phyloP scores from a whole-genome alignment of 2,888 invertebrate species.

The Drosophila paucipuncta region DNA sequence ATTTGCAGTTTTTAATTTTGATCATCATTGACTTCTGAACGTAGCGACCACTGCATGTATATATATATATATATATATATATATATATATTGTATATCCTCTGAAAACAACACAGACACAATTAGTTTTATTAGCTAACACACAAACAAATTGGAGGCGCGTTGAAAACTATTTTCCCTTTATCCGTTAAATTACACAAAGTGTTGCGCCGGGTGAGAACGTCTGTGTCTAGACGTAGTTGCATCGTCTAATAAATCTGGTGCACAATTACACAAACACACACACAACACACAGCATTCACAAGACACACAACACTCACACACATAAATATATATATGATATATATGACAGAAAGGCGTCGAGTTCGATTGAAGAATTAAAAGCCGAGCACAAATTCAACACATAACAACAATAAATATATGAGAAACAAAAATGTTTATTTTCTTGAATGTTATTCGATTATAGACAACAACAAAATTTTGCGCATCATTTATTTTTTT shows the following conservation, averaged over 20 bases:
- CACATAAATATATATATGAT: neutral
- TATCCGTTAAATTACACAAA: constrained; percentile 16
- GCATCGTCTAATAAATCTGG: constrained; percentile 18
- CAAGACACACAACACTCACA: neutral
- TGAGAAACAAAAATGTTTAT: neutral
- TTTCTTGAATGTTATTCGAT: constrained; percentile 7
- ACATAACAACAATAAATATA: neutral
- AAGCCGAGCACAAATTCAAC: constrained; percentile 29
- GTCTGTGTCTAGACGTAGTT: constrained; percentile 4
- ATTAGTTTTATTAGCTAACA: constrained; percentile 39
- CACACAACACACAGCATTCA: neutral
- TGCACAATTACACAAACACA: constrained; percentile 17
- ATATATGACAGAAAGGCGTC: constrained; percentile 4
- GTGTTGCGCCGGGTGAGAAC: constrained; percentile 1
- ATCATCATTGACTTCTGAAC: neutral
- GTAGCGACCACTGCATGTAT: neutral
- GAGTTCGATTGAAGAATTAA: neutral
- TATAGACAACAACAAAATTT: neutral
- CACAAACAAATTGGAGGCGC: constrained; percentile 35
- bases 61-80: constrained; percentile 5
- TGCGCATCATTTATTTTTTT: neutral
- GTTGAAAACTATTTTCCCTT: constrained; percentile 6
- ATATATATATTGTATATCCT: constrained; percentile 22
- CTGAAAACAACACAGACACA: neutral
- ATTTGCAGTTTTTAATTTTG: neutral